Percentiles rank a stretch among this genome's conserved stretches.
phyloP scores from a whole-genome alignment of 2,113 vertebrate genomes.

The Callipepla squamata region DNA sequence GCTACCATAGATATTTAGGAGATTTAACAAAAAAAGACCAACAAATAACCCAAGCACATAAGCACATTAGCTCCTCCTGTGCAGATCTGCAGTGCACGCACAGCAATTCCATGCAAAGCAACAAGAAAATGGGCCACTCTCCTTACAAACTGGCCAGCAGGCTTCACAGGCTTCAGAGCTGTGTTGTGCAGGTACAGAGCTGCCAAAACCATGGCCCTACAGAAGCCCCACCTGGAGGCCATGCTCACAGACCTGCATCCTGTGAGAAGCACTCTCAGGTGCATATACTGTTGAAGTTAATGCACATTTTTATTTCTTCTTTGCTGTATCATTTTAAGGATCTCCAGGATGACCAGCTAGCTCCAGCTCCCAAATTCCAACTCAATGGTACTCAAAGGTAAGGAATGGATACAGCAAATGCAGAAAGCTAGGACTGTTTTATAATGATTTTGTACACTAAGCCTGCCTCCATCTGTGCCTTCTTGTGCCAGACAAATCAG shows the following conservation, averaged over 20 bases:
- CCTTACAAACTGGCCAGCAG: background rate
- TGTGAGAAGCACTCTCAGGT: background rate
- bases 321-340: background rate
- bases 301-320: background rate
- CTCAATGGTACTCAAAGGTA: background rate
- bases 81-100: background rate
- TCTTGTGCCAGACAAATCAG: slow-evolving; percentile 59
- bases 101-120: background rate
- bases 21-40: background rate
- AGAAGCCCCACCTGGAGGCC: background rate
- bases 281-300: background rate
- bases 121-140: background rate
- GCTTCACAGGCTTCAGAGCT: background rate
- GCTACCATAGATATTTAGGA: background rate
- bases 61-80: background rate
- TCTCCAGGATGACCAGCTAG: background rate
- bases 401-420: background rate
- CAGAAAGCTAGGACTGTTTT: slow-evolving; percentile 2
- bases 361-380: background rate
- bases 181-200: background rate
- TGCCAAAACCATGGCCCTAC: background rate
- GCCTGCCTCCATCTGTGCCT: slow-evolving; percentile 23
- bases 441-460: slow-evolving; percentile 9
- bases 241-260: background rate
- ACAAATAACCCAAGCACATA: background rate